phyloP scores from a whole-genome alignment of 2,888 invertebrate species.

The Muscina levida region DNA sequence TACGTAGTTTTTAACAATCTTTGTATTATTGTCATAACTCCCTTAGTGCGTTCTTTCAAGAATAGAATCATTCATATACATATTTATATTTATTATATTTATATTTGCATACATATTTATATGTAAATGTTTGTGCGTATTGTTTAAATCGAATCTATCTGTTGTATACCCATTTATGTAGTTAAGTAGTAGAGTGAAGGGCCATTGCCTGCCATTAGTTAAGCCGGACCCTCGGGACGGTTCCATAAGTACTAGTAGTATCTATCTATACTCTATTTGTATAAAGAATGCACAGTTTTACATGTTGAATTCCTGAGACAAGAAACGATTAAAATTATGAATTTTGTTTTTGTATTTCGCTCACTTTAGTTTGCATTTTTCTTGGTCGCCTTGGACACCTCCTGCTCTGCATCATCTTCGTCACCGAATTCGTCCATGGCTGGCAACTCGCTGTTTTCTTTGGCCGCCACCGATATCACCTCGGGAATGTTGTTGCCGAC shows the following conservation, averaged over 20 bases:
- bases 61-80: constrained; percentile 47
- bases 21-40: constrained; percentile 47
- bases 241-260: too few relatives aligned
- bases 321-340: too few relatives aligned
- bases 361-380: constrained; percentile 4
- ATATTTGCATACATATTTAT: constrained; percentile 14
- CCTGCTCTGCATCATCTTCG: not conserved
- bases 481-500: constrained; percentile 75
- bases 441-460: constrained; percentile 70
- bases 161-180: constrained; percentile 71
- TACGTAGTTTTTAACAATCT: constrained; percentile 49
- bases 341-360: not conserved
- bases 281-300: too few relatives aligned
- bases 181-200: constrained; percentile 58
- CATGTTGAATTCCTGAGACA: too few relatives aligned
- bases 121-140: constrained; percentile 15
- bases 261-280: too few relatives aligned
- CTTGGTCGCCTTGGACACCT: constrained; percentile 10
- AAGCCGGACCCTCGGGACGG: not conserved
- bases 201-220: not conserved
- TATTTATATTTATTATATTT: constrained; percentile 39
- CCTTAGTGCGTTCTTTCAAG: constrained; percentile 49
- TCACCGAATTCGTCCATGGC: constrained; percentile 54
- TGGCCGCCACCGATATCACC: constrained; percentile 74
- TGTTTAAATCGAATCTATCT: constrained; percentile 18